phyloP scores from a whole-genome alignment of 2,888 invertebrate genomes.

The Theristus sp. region DNA sequence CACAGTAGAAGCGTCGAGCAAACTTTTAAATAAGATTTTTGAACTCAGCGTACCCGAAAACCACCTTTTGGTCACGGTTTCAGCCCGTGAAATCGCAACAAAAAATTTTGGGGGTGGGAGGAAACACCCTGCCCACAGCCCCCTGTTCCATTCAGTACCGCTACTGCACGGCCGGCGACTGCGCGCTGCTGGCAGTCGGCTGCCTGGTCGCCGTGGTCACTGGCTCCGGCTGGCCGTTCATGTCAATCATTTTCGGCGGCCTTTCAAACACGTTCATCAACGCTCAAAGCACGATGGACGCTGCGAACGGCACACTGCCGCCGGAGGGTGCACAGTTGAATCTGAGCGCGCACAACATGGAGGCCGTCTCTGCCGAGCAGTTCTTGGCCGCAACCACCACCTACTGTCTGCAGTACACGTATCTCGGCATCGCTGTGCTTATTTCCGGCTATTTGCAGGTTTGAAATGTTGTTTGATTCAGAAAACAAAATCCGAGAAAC shows the following conservation, averaged over 20 bases:
- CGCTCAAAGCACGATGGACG: background rate
- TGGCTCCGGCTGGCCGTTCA: constrained; percentile 17
- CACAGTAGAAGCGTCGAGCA: too few relatives aligned
- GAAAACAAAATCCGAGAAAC: too few relatives aligned
- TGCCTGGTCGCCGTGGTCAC: constrained; percentile 12
- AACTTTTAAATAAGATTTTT: too few relatives aligned
- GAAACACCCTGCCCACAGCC: too few relatives aligned
- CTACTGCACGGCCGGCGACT: background rate
- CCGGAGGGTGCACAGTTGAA: background rate
- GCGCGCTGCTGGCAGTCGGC: background rate
- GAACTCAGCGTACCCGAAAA: too few relatives aligned
- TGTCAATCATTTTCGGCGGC: constrained; percentile 19
- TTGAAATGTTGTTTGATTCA: too few relatives aligned
- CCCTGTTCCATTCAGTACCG: background rate
- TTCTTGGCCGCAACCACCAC: constrained; percentile 13
- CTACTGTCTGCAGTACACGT: constrained; percentile 15
- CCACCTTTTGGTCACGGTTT: too few relatives aligned
- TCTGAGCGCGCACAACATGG: background rate
- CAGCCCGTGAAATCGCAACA: too few relatives aligned
- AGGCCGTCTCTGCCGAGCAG: background rate
- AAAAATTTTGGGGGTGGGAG: too few relatives aligned
- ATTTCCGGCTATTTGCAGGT: constrained; percentile 15
- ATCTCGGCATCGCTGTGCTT: constrained; percentile 15
- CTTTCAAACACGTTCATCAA: constrained; percentile 9
- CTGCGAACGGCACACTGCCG: background rate